phyloP scores from a whole-genome alignment of 1,140 invertebrate species.

The Plodia interpunctella region DNA sequence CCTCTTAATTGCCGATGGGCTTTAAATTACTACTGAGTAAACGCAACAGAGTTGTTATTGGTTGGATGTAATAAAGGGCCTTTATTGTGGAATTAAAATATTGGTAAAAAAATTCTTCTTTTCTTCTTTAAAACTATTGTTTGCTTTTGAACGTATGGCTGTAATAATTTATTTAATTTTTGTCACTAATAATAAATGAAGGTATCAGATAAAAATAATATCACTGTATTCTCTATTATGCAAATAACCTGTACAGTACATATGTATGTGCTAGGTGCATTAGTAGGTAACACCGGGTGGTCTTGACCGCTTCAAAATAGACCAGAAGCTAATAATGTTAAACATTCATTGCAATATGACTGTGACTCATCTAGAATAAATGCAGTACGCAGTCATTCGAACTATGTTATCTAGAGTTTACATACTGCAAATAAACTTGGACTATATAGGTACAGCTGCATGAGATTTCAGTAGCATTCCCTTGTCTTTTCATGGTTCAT shows the following conservation, averaged over 20 bases:
- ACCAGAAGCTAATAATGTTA: neutral
- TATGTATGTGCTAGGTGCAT: neutral
- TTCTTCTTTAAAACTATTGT: too few species aligned
- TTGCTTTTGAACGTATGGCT: too few species aligned
- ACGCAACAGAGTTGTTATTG: neutral
- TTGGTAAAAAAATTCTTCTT: too few species aligned
- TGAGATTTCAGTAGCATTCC: neutral
- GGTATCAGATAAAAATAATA: too few species aligned
- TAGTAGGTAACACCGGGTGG: neutral
- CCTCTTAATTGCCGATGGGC: slow-evolving; percentile 50
- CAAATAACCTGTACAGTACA: neutral
- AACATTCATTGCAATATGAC: neutral
- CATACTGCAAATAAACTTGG: neutral
- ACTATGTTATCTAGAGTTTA: slow-evolving; percentile 2
- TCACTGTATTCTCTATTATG: too few species aligned
- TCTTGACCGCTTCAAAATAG: slow-evolving; percentile 3
- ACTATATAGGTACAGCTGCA: neutral
- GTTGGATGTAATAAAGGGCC: neutral
- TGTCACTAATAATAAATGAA: too few species aligned
- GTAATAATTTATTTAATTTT: too few species aligned
- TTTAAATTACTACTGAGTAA: slow-evolving; percentile 35
- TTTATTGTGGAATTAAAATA: slow-evolving; percentile 5
- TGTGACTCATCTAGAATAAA: neutral
- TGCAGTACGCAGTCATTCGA: neutral
- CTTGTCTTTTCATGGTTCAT: slow-evolving; percentile 58